Evolutionary conservation across 1,140 invertebrate species (phyloP).

Genomic region (Chrysomallon squamiferum): DNA sequence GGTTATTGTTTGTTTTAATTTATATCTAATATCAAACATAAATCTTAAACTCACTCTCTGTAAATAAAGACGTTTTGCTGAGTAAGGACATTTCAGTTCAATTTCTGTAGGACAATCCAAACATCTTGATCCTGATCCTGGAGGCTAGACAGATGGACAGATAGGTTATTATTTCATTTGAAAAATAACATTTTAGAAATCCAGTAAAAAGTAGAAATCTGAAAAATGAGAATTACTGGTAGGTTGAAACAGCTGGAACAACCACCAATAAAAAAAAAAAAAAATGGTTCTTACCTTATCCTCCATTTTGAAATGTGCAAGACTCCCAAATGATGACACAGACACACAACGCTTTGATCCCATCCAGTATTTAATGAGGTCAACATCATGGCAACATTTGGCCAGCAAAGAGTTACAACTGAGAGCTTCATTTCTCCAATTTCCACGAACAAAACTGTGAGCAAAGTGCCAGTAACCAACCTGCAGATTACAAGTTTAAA

Average conservation of each 20-base stretch:
- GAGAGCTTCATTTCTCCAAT: slow-evolving; percentile 62
- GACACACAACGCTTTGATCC: slow-evolving; percentile 48
- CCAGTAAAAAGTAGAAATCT: not conserved
- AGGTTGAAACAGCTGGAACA: not conserved
- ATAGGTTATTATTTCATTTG: not conserved
- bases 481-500: slow-evolving; percentile 17
- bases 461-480: slow-evolving; percentile 67
- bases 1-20: too few relatives aligned
- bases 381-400: slow-evolving; percentile 68
- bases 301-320: slow-evolving; percentile 62
- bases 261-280: not conserved
- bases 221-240: not conserved
- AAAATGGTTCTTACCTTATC: slow-evolving; percentile 49
- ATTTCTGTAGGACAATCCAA: slow-evolving; percentile 59
- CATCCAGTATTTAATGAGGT: slow-evolving; percentile 66
- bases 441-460: slow-evolving; percentile 66
- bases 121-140: slow-evolving; percentile 56
- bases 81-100: slow-evolving; percentile 62
- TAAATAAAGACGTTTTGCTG: slow-evolving; percentile 65
- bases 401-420: slow-evolving; percentile 64
- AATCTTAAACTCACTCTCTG: slow-evolving; percentile 27
- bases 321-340: slow-evolving; percentile 65
- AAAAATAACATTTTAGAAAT: not conserved
- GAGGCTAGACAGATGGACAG: slow-evolving; percentile 35
- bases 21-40: too few relatives aligned